Base-by-base conservation (phyloP, 2,797 vertebrate genomes). In the Apogon talboti region DNA sequence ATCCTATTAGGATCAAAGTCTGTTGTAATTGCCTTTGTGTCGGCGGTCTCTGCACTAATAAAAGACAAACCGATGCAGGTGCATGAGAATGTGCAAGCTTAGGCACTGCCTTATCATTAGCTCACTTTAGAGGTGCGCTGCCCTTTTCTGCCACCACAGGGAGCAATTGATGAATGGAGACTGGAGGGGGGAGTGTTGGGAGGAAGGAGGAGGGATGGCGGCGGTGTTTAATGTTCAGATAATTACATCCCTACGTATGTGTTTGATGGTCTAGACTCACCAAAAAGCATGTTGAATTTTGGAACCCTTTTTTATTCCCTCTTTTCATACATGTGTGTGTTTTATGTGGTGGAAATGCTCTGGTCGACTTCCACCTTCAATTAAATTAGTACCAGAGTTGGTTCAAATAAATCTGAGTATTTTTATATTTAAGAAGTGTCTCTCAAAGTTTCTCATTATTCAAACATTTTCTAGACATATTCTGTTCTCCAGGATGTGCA, bases 21-120 rank as follows among this genome's bases (percentile, higher is more conserved):
- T 76, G 65, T 57, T 58, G 79, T 89, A 88, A 83, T 87, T 88
- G 81, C 84, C 87, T 90, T 86, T 91, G 89, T 89, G 86, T 90
- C 74, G 16, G 71, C 33, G 55, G 80, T 84, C 83, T 87, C 83
- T 54, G 73, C 80, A 11, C 84, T 90, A 83, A 88, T 91, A 87
- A 90, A 91, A 89, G 81, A 58, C 72, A 68, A 83, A 70, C 55
- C 19, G 24, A 57, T 78, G 87, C 88, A 89, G 88, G 84, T 89
- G 85, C 74, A 89, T 54, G 56, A 70, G 62, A 83, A 74, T 53
- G 70, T 79, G 76, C 65, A 53, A 67, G 82, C 73, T 63, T 68
- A 59, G 49, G 62, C 42, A 16, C 73, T 81, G 79, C 83, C 87
- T 88, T 87, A 79, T 85, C 79, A 90, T 88, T 86, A 88, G 87